A percentile compares a stretch with the other conserved stretches of the same genome.
Conservation (phyloP, 2,797 vertebrate species). For the Microhierax caerulescens region DNA sequence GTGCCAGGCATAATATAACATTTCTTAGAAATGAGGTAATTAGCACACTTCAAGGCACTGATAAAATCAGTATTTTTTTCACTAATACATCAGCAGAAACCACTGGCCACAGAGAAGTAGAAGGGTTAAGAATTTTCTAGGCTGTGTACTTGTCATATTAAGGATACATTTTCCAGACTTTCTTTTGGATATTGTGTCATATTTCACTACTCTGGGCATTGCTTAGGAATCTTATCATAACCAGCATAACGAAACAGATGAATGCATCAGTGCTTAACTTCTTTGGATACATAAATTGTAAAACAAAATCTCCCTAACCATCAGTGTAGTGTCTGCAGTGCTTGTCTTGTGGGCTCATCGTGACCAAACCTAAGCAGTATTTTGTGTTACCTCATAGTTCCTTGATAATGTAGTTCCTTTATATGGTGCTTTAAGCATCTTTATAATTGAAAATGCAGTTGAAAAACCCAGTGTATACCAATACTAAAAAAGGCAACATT, state of each 20-base stretch:
- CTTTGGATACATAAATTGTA: not conserved
- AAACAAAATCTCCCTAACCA: not conserved
- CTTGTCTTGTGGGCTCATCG: not conserved
- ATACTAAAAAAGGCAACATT: conserved; percentile 20
- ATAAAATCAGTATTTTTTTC: conserved; percentile 20
- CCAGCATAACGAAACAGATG: not conserved
- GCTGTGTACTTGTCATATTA: not conserved
- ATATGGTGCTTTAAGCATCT: not conserved
- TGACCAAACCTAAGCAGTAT: not conserved
- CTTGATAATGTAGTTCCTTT: not conserved
- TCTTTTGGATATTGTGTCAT: not conserved
- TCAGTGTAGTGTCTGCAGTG: not conserved
- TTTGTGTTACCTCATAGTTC: not conserved
- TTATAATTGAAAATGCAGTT: not conserved
- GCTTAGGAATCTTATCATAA: not conserved
- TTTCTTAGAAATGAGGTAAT: conserved; percentile 42
- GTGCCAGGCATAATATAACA: not conserved
- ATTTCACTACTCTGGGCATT: not conserved
- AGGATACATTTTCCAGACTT: conserved; percentile 13
- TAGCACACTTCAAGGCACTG: not conserved
- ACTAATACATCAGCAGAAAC: not conserved
- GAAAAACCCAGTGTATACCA: not conserved
- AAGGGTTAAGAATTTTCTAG: conserved; percentile 14
- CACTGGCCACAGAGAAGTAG: not conserved
- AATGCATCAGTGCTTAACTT: not conserved